Conservation (phyloP, 2,113 vertebrate species). For the Ramphastos sulfuratus region DNA sequence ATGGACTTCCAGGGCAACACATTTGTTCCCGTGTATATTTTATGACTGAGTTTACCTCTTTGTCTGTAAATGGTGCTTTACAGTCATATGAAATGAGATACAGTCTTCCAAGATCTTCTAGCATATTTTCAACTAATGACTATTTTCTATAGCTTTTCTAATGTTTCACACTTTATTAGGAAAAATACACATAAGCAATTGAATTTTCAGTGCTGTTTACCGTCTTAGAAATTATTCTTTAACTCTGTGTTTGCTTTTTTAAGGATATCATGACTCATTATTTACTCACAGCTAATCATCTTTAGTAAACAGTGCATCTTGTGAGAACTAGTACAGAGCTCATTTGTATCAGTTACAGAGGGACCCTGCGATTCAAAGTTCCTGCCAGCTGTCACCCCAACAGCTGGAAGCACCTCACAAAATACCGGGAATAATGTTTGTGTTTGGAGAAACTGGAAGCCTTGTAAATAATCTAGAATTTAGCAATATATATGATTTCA, state of each 20-base stretch:
- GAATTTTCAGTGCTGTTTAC: conserved; percentile 27
- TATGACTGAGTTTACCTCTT: not conserved
- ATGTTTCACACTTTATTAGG: conserved; percentile 1
- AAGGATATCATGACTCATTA: conserved; percentile 61
- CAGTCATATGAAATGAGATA: not conserved
- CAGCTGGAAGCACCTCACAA: conserved; percentile 15
- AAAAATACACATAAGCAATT: not conserved
- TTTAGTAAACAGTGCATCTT: conserved; percentile 54
- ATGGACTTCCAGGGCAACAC: too few species aligned
- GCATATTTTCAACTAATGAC: not conserved
- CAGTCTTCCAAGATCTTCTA: not conserved
- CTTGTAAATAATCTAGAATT: not conserved
- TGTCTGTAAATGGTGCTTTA: not conserved
- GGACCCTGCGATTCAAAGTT: not conserved
- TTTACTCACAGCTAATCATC: conserved; percentile 61
- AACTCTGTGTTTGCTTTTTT: conserved; percentile 63
- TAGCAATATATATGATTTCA: not conserved
- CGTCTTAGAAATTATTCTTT: conserved; percentile 53
- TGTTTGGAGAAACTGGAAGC: not conserved
- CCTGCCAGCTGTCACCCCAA: conserved; percentile 15
- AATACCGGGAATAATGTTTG: not conserved
- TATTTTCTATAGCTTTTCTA: not conserved
- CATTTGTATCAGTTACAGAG: conserved; percentile 7
- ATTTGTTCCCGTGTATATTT: not conserved
- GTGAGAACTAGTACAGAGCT: conserved; percentile 46